Conservation (phyloP, 2,113 vertebrate genomes). For the Cynopterus brachyotis region DNA sequence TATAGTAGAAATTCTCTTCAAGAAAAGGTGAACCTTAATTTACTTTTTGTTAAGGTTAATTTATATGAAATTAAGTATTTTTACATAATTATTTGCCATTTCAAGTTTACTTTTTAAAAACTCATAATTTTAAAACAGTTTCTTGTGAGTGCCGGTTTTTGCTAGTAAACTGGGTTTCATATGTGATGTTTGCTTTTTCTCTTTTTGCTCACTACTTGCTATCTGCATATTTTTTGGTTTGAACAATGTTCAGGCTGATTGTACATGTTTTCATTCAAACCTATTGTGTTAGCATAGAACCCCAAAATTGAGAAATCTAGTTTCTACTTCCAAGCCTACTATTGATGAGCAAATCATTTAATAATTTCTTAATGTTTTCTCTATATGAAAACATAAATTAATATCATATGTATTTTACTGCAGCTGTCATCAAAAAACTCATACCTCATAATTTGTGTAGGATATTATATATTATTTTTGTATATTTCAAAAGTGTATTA, state of each 20-base stretch:
- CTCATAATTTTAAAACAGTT: neutral
- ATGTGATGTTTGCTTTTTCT: neutral
- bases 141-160: neutral
- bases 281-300: neutral
- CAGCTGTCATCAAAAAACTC: neutral
- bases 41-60: conserved; percentile 41
- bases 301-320: neutral
- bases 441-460: neutral
- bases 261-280: neutral
- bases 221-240: neutral
- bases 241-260: conserved; percentile 8
- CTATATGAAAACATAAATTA: neutral
- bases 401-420: neutral
- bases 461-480: neutral
- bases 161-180: neutral
- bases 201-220: neutral
- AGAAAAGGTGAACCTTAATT: neutral
- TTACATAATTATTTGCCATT: neutral
- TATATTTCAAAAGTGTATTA: neutral
- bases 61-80: conserved; percentile 19
- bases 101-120: neutral
- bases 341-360: neutral
- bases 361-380: neutral
- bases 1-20: neutral
- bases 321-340: neutral